Base-by-base conservation (phyloP, 2,113 vertebrate species). In the Zingel zingel region DNA sequence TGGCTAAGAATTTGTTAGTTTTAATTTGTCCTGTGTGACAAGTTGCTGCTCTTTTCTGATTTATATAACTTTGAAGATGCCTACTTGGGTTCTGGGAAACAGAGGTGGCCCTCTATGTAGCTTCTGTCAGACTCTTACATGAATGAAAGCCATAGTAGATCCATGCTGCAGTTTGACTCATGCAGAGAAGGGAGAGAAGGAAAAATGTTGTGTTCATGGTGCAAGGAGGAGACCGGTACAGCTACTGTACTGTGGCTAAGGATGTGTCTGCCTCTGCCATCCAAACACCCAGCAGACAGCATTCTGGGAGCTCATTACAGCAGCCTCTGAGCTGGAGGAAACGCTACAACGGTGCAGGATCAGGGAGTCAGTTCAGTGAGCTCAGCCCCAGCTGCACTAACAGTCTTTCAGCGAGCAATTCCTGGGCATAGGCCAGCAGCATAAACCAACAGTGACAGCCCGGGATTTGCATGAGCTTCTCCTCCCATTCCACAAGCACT, bases 231-330 rank as follows among this genome's bases (percentile, higher is more conserved):
- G 58, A 82, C 25, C 56, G 51, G 59, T 73, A 57, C 48, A 58
- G 81, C 77, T 70, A 66, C 86, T 82, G 80, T 81, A 76, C 74
- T 62, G 70, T 78, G 62, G 74, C 77, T 74, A 65, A 83, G 81
- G 76, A 79, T 86, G 74, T 86, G 69, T 85, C 84, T 86, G 76
- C 76, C 71, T 81, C 61, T 71, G 81, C 79, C 89, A 63, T 74
- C 71, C 74, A 81, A 89, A 91, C 89, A 80, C 87, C 82, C 86
- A 72, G 71, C 91, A 90, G 77, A 81, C 47, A 80, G 92, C 93
- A 93, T 92, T 94, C 87, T 91, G 94, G 94, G 94, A 95, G 93
- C 95, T 95, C 93, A 94, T 95, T 95, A 96, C 87, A 43, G 89
- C 72, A 82, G 79, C 87, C 81, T 91, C 77, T 72, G 93, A 85